These are phyloP conservation scores for Nasonia giraulti DNA, from an alignment of 1,140 invertebrate genomes.

Conservation along the genomic window DNA sequence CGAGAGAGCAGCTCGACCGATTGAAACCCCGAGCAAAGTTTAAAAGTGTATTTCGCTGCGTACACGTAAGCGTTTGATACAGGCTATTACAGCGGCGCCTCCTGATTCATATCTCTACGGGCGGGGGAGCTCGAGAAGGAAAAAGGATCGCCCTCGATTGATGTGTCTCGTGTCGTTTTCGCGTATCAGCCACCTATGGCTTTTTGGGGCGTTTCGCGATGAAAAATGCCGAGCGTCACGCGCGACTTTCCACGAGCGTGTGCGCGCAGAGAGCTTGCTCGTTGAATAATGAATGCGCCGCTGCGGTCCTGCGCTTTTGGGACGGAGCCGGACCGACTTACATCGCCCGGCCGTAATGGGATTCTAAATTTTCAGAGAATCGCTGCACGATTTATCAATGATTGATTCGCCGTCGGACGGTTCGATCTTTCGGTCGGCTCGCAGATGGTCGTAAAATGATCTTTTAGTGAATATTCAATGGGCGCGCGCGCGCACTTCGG, in stretches of 20 bases:
- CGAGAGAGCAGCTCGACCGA: constrained; percentile 62
- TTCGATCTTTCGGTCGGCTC: not conserved
- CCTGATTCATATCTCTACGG: constrained; percentile 57
- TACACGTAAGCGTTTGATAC: constrained; percentile 66
- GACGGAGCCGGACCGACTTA: not conserved
- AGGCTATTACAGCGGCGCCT: constrained; percentile 69
- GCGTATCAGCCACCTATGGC: not conserved
- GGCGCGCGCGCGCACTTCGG: not conserved
- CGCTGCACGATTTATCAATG: not conserved
- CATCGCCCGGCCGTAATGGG: constrained; percentile 8
- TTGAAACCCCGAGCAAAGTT: constrained; percentile 65
- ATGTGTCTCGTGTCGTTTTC: constrained; percentile 3
- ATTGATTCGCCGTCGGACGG: not conserved
- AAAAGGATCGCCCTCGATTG: constrained; percentile 3
- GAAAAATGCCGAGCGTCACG: constrained; percentile 27
- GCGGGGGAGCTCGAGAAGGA: constrained; percentile 23
- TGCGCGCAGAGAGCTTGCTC: not conserved
- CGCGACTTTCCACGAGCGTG: not conserved
- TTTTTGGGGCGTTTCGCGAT: constrained; percentile 28
- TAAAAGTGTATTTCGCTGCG: constrained; percentile 66
- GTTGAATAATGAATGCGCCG: constrained; percentile 40
- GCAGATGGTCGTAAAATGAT: constrained; percentile 1
- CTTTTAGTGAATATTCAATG: not conserved
- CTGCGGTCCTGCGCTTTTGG: not conserved
- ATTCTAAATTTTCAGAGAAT: constrained; percentile 33